phyloP scores from a whole-genome alignment of 2,888 invertebrate genomes.

The Temnothorax unifasciatus region DNA sequence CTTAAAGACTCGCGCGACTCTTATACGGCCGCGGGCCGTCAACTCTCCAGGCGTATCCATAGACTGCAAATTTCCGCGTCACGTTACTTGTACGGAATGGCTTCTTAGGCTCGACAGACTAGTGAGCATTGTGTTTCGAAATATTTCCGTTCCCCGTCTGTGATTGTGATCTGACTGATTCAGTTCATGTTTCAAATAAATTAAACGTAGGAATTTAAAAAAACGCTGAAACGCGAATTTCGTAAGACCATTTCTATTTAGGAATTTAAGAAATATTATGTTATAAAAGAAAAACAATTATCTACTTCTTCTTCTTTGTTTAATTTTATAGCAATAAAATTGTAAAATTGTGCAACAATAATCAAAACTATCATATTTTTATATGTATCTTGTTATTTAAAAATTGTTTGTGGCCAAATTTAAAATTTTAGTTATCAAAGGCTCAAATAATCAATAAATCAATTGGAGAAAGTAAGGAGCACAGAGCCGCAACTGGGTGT shows the following conservation, averaged over 20 bases:
- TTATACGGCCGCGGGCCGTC: slow-evolving; percentile 62
- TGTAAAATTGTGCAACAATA: neutral
- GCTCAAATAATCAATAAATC: too few relatives aligned
- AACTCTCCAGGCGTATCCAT: slow-evolving; percentile 52
- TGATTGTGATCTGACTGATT: neutral
- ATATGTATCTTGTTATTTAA: neutral
- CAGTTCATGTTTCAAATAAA: neutral
- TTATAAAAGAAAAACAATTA: neutral
- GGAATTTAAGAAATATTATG: too few relatives aligned
- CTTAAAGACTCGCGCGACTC: slow-evolving; percentile 67
- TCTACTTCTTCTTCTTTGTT: neutral
- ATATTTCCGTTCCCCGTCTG: neutral
- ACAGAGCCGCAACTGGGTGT: too few relatives aligned
- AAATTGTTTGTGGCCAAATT: neutral
- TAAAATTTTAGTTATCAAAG: too few relatives aligned
- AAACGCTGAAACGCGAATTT: neutral
- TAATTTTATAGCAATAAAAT: neutral
- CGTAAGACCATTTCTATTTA: neutral
- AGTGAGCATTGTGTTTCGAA: neutral
- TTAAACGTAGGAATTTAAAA: neutral
- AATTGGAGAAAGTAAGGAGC: too few relatives aligned
- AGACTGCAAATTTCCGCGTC: slow-evolving; percentile 66
- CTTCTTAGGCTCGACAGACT: neutral
- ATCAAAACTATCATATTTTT: neutral
- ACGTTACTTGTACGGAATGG: neutral